Evolutionary conservation across 2,113 vertebrate species (phyloP), one percentile per base, ranked within the genome.

Genomic region (Crotalus helleri): DNA sequence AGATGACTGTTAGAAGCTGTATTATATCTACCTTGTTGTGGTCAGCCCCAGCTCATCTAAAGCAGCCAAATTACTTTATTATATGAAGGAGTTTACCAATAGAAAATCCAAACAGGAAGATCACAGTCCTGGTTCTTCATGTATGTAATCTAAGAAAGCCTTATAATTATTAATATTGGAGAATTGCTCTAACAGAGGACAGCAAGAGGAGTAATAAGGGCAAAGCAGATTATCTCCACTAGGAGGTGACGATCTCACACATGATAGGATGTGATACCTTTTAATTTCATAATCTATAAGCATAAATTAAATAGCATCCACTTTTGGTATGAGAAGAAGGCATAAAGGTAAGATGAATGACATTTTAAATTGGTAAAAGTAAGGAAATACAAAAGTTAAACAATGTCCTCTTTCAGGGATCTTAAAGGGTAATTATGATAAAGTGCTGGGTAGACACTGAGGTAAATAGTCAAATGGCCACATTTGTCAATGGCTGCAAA

Each of bases 171-270:
- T 23, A 88, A 86, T 21, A 39, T 13, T 26, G 53, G 88, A 54
- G 69, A 59, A 23, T 29, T 51, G 54, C 21, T 85, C 33, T 44
- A 49, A n/a, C 46, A 74, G 21, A 88, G 26, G 54, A 44, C 55
- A 55, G n/a, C 51, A 59, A 85, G 55, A 85, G 11, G 19, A 26
- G 58, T 39, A 53, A 58, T 24, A 33, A 53, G 55, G 92, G 74
- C 89, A 93, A 54, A 93, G 92, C 88, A 86, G 44, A 46, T 5
- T 13, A 13, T 39, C 12, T 86, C 88, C 88, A 90, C 92, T 93
- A 87, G 92, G 88, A 93, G 74, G 74, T 86, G 55, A 61, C 5
- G 61, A 46, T 86, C 88, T 86, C 74, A 90, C n/a, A 87, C 29
- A 24, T 51, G 57, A 61, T 85, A 64, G 49, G 44, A 10, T 19